phyloP scores from a whole-genome alignment of 1,140 invertebrate genomes.

The Cherax quadricarinatus region DNA sequence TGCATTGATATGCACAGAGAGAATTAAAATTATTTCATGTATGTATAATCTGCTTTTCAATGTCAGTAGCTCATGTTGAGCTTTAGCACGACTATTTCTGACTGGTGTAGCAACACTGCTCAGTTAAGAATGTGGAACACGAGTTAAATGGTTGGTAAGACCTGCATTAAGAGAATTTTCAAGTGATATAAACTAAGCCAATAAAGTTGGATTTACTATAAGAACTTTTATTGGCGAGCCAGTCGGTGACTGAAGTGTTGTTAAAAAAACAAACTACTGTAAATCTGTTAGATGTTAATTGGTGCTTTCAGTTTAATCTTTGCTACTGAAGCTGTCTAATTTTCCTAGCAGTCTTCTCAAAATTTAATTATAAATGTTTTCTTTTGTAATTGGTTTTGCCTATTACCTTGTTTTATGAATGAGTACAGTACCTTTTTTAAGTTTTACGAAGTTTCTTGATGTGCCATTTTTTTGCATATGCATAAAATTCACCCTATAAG shows the following conservation, averaged over 20 bases:
- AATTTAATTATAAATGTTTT: too few relatives aligned
- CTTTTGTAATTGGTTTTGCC: too few relatives aligned
- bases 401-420: too few relatives aligned
- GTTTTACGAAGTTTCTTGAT: background rate
- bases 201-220: too few relatives aligned
- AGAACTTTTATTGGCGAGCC: too few relatives aligned
- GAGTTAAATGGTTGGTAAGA: background rate
- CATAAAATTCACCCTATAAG: too few relatives aligned
- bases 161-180: too few relatives aligned
- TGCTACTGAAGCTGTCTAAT: background rate
- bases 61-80: background rate
- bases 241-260: too few relatives aligned
- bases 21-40: background rate
- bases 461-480: background rate
- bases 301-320: too few relatives aligned
- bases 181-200: too few relatives aligned
- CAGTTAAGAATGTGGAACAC: background rate
- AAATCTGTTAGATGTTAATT: background rate
- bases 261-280: background rate
- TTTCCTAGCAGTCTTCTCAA: background rate
- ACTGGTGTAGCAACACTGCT: background rate
- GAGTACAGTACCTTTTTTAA: background rate
- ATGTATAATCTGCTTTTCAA: background rate
- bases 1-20: background rate
- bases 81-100: background rate